Evolutionary conservation across 2,888 invertebrate species (phyloP), one percentile per base, ranked within the genome.

Genomic region (Cryptosula pallasiana): DNA sequence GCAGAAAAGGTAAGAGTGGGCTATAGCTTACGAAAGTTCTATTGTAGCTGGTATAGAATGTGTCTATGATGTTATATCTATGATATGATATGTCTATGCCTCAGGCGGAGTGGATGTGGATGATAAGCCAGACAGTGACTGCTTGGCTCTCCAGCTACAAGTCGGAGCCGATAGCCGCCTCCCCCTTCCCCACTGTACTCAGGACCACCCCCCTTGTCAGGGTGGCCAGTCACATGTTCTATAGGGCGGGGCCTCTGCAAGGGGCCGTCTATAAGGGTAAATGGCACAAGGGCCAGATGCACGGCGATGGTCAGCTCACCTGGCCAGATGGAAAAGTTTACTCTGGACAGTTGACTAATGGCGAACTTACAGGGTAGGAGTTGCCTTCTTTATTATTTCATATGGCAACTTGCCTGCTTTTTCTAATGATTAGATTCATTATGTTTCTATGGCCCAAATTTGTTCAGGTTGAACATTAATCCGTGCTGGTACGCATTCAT

Each of bases 251-350:
- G 0, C 88, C 88, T 78, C 32, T 63, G 63, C 63, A 63, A 63
- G 63, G 91, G 77, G 91, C 92, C 0, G 90, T 89, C 75, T 94
- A 93, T 78, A 88, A 87, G 71, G 95, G 89, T 0, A 88, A 90
- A 73, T 95, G 94, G 94, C 83, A 90, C 74, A 90, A 90, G 80
- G 93, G 92, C 0, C 91, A 92, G 81, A 88, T 93, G 79, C 92
- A 94, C 82, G 95, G 94, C 0, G 88, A 88, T 29, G 94, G 94
- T 1, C 91, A 90, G 82, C 83, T 94, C 73, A 90, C 90, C 79
- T 95, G 92, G 91, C 87, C 89, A 0, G 92, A 93, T 85, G 92
- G 92, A 0, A 90, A 90, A 78, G 86, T 88, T 72, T 94, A 92
- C 79, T 88, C 88, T n/a, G 95, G 95, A 0, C 90, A 91, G 78